These are phyloP conservation scores for Caenorhabditis virilis DNA, from an alignment of 2,888 invertebrate species.

Conservation along the genomic window DNA sequence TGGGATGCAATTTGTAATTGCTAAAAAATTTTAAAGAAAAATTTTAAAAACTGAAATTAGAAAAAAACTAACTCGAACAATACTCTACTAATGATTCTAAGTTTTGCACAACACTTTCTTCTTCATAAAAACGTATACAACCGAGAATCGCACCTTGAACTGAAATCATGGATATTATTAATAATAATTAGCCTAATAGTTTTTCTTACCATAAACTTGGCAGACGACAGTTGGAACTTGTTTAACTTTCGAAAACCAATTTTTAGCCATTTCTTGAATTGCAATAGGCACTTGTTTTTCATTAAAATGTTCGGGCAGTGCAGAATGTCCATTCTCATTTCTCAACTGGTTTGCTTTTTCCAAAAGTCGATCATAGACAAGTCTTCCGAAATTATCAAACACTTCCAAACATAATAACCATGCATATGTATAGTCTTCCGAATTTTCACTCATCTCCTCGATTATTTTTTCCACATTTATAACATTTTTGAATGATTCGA, in stretches of 20 bases:
- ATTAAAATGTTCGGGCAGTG: neutral
- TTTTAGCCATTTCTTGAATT: constrained; percentile 76
- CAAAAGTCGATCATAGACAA: constrained; percentile 84
- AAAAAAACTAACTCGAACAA: constrained; percentile 32
- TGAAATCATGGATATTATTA: constrained; percentile 20
- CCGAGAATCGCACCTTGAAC: constrained; percentile 56
- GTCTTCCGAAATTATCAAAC: constrained; percentile 84
- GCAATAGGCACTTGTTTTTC: constrained; percentile 73
- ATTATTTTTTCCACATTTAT: neutral
- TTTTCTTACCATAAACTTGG: constrained; percentile 76
- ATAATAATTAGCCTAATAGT: neutral
- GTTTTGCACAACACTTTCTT: constrained; percentile 38
- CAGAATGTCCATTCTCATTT: neutral
- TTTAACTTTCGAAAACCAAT: constrained; percentile 99
- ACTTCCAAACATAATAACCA: constrained; percentile 95
- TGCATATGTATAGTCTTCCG: constrained; percentile 76
- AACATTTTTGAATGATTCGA: constrained; percentile 19
- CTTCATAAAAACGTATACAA: constrained; percentile 55
- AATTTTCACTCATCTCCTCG: constrained; percentile 1
- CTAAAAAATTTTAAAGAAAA: constrained; percentile 12
- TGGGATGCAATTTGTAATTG: constrained; percentile 86
- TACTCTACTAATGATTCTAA: constrained; percentile 44
- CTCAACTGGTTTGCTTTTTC: constrained; percentile 73
- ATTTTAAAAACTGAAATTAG: neutral
- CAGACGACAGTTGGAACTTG: constrained; percentile 93